These are phyloP conservation scores for Gymnopithys bicolor DNA, from an alignment of 2,797 vertebrate genomes.

Conservation along the genomic window DNA sequence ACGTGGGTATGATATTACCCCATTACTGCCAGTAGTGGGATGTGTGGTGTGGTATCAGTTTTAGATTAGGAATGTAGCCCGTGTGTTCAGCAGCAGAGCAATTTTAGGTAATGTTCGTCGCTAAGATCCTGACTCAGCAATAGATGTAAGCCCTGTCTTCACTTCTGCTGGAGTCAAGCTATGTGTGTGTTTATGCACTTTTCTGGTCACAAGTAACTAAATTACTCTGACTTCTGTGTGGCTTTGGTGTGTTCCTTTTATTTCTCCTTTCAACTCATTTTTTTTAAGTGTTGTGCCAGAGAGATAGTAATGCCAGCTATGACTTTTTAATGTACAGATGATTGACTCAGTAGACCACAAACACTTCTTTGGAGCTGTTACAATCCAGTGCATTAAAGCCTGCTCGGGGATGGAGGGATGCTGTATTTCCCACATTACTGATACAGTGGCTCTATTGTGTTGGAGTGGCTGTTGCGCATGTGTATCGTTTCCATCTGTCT, in stretches of 20 bases:
- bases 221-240: background rate
- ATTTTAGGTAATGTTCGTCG: background rate
- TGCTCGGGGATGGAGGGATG: slow-evolving; percentile 46
- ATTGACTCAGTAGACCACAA: slow-evolving; percentile 36
- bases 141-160: background rate
- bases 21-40: background rate
- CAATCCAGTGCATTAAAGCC: slow-evolving; percentile 32
- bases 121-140: slow-evolving; percentile 4
- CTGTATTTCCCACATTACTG: slow-evolving; percentile 51
- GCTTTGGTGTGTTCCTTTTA: background rate
- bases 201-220: background rate
- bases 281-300: background rate
- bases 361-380: slow-evolving; percentile 54
- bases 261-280: slow-evolving; percentile 16
- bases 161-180: background rate
- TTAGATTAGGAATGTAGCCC: background rate
- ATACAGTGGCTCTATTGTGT: slow-evolving; percentile 49
- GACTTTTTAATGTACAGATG: slow-evolving; percentile 47
- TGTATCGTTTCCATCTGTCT: slow-evolving; percentile 61
- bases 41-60: background rate
- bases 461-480: slow-evolving; percentile 40
- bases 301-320: slow-evolving; percentile 14
- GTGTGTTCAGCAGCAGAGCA: background rate
- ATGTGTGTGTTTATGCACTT: background rate
- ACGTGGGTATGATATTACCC: background rate